These are phyloP conservation scores for Palythoa heliodiscus DNA, from an alignment of 92 coral and sea anemone genomes.

Conservation along the genomic window DNA sequence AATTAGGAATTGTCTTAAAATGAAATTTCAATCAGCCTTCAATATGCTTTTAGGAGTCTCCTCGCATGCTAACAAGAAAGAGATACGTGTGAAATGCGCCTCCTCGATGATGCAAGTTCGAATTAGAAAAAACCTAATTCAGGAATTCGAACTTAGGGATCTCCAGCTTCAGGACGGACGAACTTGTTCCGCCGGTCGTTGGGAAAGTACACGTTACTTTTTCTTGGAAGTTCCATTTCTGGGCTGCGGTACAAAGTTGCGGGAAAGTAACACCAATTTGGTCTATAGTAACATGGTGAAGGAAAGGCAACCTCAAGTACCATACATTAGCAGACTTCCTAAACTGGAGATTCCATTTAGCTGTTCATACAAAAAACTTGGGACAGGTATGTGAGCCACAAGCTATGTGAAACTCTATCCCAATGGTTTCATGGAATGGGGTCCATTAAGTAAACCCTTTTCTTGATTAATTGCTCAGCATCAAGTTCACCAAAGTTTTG, in stretches of 20 bases:
- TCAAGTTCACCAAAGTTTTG: too few relatives aligned
- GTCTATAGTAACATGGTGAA: slow-evolving; percentile 32
- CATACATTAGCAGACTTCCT: slow-evolving; percentile 20
- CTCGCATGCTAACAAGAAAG: slow-evolving; percentile 12
- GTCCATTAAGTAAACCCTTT: too few relatives aligned
- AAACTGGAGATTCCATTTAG: slow-evolving; percentile 31
- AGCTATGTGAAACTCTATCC: too few relatives aligned
- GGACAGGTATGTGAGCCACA: slow-evolving; percentile 1
- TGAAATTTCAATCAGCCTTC: not conserved
- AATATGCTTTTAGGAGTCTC: not conserved
- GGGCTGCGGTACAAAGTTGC: slow-evolving; percentile 36
- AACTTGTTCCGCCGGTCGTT: slow-evolving; percentile 19
- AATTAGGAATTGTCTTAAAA: not conserved
- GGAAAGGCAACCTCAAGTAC: not conserved
- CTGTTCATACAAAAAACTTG: slow-evolving; percentile 30
- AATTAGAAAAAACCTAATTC: not conserved
- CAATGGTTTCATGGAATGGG: too few relatives aligned
- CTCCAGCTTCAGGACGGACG: not conserved
- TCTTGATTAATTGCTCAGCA: too few relatives aligned
- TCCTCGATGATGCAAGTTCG: slow-evolving; percentile 44
- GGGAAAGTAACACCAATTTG: slow-evolving; percentile 15
- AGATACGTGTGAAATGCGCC: slow-evolving; percentile 38
- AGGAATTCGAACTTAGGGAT: slow-evolving; percentile 35
- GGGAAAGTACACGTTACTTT: slow-evolving; percentile 14
- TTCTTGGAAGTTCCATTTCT: slow-evolving; percentile 38